Base-by-base conservation (phyloP, 2,888 invertebrate genomes). In the Noctua janthina region DNA sequence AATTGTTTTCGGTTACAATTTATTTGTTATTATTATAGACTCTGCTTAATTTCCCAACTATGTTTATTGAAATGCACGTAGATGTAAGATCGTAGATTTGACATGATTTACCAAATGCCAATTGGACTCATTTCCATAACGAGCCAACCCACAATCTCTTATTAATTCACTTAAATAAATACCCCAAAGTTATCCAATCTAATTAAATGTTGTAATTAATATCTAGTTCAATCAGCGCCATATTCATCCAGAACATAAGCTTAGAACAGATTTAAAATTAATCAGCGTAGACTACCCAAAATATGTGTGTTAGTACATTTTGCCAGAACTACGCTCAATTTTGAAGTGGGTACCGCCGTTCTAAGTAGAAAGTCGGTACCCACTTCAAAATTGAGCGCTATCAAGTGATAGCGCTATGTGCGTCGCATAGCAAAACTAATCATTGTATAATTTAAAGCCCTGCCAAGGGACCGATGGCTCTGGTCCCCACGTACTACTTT, bases 401-500 rank as follows among this genome's bases (percentile, higher is more conserved):
- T 29, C 80, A 81, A 82, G 75, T 82, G 78, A 78, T 83, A 67
- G 84, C 15, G 56, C 20, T 73, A 20, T 74, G 86, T 77, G 77
- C 68, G 43, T 81, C 84, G 88, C 86, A 86, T 86, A 85, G 87
- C 86, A 86, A 90, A 90, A 90, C 88, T 90, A 90, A 92, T 92
- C 88, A 91, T 91, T 91, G 90, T 91, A 89, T 88, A 91, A 90
- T 90, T 90, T 87, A 90, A 87, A 90, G 88, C 88, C 90, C 89
- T 91, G 90, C 91, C 90, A 90, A 91, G 91, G 91, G 90, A 89
- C 86, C 68, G 84, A 88, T 81, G 90, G 86, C 87, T 91, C 90
- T 87, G 89, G 83, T 89, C 87, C 56, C 84, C 87, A 89, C 86
- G 90, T 89, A 87, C 92, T 88, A 91, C 93, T 93, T 93, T 93